Conservation (phyloP, 1,140 invertebrate genomes). For the Papilio polytes region DNA sequence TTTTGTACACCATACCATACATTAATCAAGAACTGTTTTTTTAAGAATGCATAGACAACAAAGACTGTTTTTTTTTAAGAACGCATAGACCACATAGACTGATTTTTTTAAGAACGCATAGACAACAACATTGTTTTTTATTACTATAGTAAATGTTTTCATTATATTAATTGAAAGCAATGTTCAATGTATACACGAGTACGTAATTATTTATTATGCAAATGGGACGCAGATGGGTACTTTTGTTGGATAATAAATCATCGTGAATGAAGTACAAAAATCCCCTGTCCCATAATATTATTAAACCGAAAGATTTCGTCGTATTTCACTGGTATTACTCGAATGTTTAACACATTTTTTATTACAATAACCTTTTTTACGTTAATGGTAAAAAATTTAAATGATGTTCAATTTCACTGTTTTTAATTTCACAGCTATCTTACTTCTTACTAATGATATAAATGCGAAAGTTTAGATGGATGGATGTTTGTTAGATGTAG, state of each 20-base stretch:
- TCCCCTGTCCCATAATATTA: constrained; percentile 12
- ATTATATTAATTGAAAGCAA: constrained; percentile 16
- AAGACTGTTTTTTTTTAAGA: too few species aligned
- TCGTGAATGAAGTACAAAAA: constrained; percentile 12
- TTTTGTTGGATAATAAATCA: constrained; percentile 20
- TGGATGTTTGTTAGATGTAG: too few species aligned
- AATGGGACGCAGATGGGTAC: constrained; percentile 22
- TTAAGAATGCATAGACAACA: too few species aligned
- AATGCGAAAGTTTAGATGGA: too few species aligned
- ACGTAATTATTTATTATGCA: constrained; percentile 22
- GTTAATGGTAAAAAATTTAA: too few species aligned
- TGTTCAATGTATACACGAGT: neutral
- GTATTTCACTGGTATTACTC: neutral
- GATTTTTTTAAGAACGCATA: too few species aligned
- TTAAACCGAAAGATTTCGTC: neutral
- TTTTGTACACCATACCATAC: too few species aligned
- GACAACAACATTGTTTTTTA: too few species aligned
- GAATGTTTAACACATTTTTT: neutral
- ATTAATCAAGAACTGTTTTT: neutral
- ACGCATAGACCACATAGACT: too few species aligned
- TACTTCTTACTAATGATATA: too few species aligned
- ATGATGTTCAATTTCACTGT: too few species aligned
- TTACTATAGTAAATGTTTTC: neutral
- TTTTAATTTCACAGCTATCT: too few species aligned
- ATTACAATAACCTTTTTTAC: neutral